phyloP scores from a whole-genome alignment of 2,888 invertebrate species.

The Psylliodes chrysocephalus region DNA sequence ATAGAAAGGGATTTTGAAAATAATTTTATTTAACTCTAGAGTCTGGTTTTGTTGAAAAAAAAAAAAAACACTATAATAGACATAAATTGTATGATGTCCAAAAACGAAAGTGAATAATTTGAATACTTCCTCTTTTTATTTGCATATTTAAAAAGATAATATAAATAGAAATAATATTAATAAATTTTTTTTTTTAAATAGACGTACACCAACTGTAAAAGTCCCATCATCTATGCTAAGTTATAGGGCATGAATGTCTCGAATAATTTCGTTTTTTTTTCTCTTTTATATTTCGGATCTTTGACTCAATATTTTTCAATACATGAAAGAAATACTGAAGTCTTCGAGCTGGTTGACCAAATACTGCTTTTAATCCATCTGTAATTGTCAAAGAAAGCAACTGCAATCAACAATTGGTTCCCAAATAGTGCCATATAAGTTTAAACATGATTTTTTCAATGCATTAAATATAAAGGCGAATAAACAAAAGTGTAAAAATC shows the following conservation, averaged over 20 bases:
- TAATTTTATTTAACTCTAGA: too few species aligned
- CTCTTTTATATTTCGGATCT: neutral
- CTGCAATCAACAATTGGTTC: neutral
- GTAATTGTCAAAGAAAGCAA: neutral
- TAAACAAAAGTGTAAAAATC: too few species aligned
- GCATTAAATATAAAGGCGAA: too few species aligned
- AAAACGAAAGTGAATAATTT: too few species aligned
- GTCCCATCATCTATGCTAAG: neutral
- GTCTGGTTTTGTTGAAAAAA: too few species aligned
- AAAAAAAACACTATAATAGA: too few species aligned
- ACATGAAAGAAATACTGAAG: neutral
- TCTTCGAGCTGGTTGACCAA: neutral
- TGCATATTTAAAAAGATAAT: too few species aligned
- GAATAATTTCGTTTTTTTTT: neutral
- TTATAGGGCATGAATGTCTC: neutral
- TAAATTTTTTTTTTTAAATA: neutral
- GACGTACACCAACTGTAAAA: neutral
- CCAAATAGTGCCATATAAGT: neutral
- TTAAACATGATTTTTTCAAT: too few species aligned
- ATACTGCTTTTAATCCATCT: neutral
- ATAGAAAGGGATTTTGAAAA: too few species aligned
- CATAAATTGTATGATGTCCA: too few species aligned
- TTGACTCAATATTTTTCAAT: neutral
- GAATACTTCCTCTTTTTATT: too few species aligned
- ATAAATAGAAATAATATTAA: too few species aligned